Percentiles rank a stretch among this genome's conserved stretches.
Conservation (phyloP, 2,888 invertebrate genomes). For the Sialis lutaria region DNA sequence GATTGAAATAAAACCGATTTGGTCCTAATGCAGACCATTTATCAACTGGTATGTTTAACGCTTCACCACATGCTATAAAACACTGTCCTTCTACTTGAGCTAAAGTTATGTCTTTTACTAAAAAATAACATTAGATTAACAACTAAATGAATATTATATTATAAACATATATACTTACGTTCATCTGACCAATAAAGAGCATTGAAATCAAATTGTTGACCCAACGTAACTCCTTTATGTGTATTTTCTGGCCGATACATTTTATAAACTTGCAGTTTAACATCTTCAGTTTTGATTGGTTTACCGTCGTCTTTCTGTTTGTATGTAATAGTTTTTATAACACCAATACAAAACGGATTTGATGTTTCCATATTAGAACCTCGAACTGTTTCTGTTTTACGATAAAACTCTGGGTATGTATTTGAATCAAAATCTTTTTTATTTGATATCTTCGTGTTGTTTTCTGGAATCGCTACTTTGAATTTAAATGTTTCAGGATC, state of each 20-base stretch:
- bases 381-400: slow-evolving; percentile 52
- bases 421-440: slow-evolving; percentile 44
- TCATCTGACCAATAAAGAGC: slow-evolving; percentile 63
- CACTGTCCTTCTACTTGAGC: slow-evolving; percentile 50
- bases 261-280: slow-evolving; percentile 46
- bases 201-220: slow-evolving; percentile 50
- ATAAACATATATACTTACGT: slow-evolving; percentile 24
- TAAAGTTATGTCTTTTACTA: slow-evolving; percentile 36
- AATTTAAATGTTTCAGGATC: slow-evolving; percentile 44
- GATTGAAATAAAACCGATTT: slow-evolving; percentile 54
- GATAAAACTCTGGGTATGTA: slow-evolving; percentile 64
- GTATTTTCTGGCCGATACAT: slow-evolving; percentile 65
- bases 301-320: slow-evolving; percentile 30
- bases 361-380: slow-evolving; percentile 56
- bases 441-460: slow-evolving; percentile 8
- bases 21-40: slow-evolving; percentile 47
- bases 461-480: slow-evolving; percentile 19
- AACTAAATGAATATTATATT: slow-evolving; percentile 1
- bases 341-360: slow-evolving; percentile 58
- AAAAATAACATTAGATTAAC: slow-evolving; percentile 12
- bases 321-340: slow-evolving; percentile 40
- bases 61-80: slow-evolving; percentile 42
- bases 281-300: slow-evolving; percentile 34
- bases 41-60: slow-evolving; percentile 29
- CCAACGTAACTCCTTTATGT: slow-evolving; percentile 31